Conservation (phyloP, 30 jellyfish, hydroid and myxozoan species). For the Morbakka virulenta region DNA sequence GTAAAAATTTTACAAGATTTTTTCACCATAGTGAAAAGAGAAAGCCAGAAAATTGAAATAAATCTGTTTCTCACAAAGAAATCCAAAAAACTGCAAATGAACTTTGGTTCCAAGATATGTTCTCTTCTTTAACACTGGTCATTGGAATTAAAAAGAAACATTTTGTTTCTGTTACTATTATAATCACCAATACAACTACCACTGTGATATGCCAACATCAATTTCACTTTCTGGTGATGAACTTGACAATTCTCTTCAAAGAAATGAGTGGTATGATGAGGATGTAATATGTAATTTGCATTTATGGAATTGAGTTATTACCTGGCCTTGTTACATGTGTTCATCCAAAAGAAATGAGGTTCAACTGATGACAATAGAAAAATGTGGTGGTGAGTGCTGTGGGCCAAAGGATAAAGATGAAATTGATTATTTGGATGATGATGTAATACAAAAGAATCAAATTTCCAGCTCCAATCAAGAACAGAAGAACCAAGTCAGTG, state of each 20-base stretch:
- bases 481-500: constrained; percentile 47
- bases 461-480: constrained; percentile 45
- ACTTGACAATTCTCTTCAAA: no score
- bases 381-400: constrained; percentile 50
- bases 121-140: background rate
- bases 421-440: constrained; percentile 30
- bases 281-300: constrained; percentile 13
- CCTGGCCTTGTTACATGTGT: constrained; percentile 25
- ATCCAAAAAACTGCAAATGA: background rate
- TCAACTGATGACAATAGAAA: constrained; percentile 29
- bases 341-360: constrained; percentile 24
- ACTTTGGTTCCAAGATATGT: background rate
- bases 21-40: background rate
- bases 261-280: constrained; percentile 42
- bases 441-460: constrained; percentile 22
- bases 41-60: background rate
- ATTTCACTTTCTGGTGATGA: no score
- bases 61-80: constrained; percentile 2
- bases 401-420: constrained; percentile 44
- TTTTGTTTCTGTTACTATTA: constrained; percentile 11
- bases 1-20: background rate
- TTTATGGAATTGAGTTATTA: constrained; percentile 35
- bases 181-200: no score
- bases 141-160: constrained; percentile 6
- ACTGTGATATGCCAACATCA: constrained; percentile 1